These are phyloP conservation scores for Pantelozetes paolii DNA, from an alignment of 2,888 invertebrate genomes.

Conservation along the genomic window DNA sequence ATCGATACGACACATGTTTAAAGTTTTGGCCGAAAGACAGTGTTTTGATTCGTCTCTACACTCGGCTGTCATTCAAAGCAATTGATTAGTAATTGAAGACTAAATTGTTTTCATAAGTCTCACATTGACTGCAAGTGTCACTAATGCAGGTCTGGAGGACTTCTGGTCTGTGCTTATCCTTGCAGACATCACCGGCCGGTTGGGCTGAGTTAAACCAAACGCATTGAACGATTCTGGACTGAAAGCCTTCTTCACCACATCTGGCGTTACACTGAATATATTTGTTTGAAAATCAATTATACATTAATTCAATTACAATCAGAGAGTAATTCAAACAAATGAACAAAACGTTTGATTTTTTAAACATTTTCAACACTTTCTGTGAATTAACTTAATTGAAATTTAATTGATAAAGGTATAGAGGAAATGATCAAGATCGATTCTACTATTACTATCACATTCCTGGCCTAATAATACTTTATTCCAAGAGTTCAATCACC, in stretches of 20 bases:
- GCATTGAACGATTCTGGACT: constrained; percentile 82
- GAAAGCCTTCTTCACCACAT: constrained; percentile 76
- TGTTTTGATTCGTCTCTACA: constrained; percentile 77
- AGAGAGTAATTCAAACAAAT: no score
- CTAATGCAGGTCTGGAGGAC: constrained; percentile 71
- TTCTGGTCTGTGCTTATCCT: constrained; percentile 67
- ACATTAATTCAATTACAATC: no score
- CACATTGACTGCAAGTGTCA: constrained; percentile 48
- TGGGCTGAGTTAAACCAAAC: constrained; percentile 82
- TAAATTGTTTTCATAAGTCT: not conserved
- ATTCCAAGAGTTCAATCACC: no score
- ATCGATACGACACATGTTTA: constrained; percentile 80
- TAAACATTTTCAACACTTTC: no score
- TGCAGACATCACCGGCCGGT: constrained; percentile 80
- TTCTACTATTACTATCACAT: no score
- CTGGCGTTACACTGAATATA: constrained; percentile 70
- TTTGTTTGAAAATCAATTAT: no score
- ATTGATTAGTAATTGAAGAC: constrained; percentile 39
- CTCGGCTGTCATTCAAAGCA: constrained; percentile 58
- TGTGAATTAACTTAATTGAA: no score
- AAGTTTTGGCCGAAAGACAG: constrained; percentile 77
- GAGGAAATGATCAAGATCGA: no score
- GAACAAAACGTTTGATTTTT: not conserved
- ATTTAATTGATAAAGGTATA: no score
- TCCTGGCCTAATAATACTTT: no score